These are phyloP conservation scores for Norana najaformis DNA, from an alignment of 2,888 invertebrate genomes.

Conservation along the genomic window DNA sequence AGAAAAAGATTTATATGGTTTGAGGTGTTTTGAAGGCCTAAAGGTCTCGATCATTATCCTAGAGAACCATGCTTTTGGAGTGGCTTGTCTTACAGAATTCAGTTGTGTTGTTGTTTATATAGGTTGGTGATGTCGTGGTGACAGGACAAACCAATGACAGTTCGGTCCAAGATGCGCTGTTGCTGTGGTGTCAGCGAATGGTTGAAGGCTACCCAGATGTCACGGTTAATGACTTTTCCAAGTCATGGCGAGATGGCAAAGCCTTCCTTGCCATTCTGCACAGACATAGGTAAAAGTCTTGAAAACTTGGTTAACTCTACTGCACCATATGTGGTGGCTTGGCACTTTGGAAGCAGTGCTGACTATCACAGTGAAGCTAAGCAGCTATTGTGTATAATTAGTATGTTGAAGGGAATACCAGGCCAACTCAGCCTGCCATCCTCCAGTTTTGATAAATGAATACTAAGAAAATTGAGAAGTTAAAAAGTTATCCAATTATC, in stretches of 20 bases:
- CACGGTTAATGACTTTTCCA: conserved; percentile 90
- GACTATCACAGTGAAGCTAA: not conserved
- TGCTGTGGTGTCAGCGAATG: conserved; percentile 94
- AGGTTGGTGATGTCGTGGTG: conserved; percentile 39
- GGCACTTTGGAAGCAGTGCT: not conserved
- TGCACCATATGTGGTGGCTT: not conserved
- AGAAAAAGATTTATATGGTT: not conserved
- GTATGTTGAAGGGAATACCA: no score
- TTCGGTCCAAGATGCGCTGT: conserved; percentile 79
- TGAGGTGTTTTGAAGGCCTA: not conserved
- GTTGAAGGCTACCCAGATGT: conserved; percentile 97
- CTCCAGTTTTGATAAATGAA: no score
- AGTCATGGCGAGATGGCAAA: conserved; percentile 95
- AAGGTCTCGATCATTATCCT: not conserved
- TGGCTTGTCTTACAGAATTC: not conserved
- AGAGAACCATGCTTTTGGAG: not conserved
- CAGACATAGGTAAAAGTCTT: conserved; percentile 78
- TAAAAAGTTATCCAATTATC: not conserved
- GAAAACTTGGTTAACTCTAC: not conserved
- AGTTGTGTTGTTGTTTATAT: not conserved
- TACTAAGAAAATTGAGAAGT: not conserved
- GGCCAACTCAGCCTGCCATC: not conserved
- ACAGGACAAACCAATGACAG: conserved; percentile 47
- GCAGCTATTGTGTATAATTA: no score
- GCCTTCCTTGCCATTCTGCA: conserved; percentile 98